phyloP scores from a whole-genome alignment of 2,797 vertebrate species.

The Eulemur albifrons region DNA sequence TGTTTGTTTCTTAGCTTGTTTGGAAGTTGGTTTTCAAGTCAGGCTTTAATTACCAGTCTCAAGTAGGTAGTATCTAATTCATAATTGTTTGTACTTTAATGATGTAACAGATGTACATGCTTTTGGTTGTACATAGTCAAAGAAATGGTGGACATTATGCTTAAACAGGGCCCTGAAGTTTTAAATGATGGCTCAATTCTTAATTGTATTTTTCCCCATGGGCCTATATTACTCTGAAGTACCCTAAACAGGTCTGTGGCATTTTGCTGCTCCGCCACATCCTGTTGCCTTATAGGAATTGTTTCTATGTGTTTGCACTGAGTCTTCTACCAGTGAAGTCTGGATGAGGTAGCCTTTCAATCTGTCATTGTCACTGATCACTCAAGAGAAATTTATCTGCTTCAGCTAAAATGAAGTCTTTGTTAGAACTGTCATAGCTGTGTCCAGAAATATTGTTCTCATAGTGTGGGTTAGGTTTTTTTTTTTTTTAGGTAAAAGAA shows the following conservation, averaged over 20 bases:
- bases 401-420: slow-evolving; percentile 30
- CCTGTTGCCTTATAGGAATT: slow-evolving; percentile 13
- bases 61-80: slow-evolving; percentile 23
- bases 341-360: background rate
- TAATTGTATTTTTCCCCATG: slow-evolving; percentile 16
- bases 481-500: slow-evolving; percentile 13
- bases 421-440: background rate
- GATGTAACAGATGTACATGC: background rate
- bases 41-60: background rate
- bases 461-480: background rate
- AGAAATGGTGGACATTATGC: background rate
- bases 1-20: slow-evolving; percentile 32
- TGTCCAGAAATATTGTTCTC: slow-evolving; percentile 27
- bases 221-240: background rate
- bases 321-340: background rate
- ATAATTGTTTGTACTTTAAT: background rate
- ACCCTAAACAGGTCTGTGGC: background rate
- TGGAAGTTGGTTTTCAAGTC: slow-evolving; percentile 43
- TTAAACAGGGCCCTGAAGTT: background rate
- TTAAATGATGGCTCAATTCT: background rate
- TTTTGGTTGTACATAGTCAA: background rate
- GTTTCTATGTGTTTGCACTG: slow-evolving; percentile 30
- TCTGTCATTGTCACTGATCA: slow-evolving; percentile 13
- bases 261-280: background rate
- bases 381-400: slow-evolving; percentile 13